Conservation (phyloP, 2,888 invertebrate genomes). For the Alitta virens region DNA sequence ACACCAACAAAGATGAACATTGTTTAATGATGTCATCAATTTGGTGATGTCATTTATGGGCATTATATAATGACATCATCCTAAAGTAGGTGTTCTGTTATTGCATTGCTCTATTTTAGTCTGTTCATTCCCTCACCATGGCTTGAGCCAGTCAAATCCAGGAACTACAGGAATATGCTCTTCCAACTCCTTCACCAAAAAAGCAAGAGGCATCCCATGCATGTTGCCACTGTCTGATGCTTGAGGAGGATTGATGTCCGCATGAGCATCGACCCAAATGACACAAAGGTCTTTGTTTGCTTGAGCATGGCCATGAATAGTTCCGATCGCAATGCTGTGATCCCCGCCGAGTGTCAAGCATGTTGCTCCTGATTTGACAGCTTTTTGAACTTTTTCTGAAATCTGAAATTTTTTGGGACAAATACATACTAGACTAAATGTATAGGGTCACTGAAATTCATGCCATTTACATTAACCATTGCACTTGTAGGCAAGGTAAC, state of each 20-base stretch:
- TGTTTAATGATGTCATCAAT: too few species aligned
- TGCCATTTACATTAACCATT: too few species aligned
- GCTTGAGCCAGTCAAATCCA: neutral
- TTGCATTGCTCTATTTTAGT: too few species aligned
- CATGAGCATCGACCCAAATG: slow-evolving; percentile 9
- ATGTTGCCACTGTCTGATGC: neutral
- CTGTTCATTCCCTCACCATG: neutral
- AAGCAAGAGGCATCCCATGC: neutral
- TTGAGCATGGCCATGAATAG: slow-evolving; percentile 47
- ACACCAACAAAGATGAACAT: neutral
- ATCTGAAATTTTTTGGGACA: slow-evolving; percentile 27
- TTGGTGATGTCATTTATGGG: too few species aligned
- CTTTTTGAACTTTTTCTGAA: slow-evolving; percentile 34
- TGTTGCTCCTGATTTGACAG: slow-evolving; percentile 32
- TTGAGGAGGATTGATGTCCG: neutral
- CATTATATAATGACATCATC: too few species aligned
- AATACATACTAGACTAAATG: too few species aligned
- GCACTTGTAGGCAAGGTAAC: too few species aligned
- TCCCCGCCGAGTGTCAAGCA: slow-evolving; percentile 80
- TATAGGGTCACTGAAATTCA: too few species aligned
- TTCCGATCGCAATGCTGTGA: slow-evolving; percentile 80
- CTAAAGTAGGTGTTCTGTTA: too few species aligned
- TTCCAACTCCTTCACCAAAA: neutral
- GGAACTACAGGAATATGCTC: neutral
- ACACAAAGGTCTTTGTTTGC: slow-evolving; percentile 27